A percentile compares a stretch with the other conserved stretches of the same genome.
These are phyloP conservation scores for Ariopsis seemanni DNA, from an alignment of 2,113 vertebrate species.

Conservation along the genomic window DNA sequence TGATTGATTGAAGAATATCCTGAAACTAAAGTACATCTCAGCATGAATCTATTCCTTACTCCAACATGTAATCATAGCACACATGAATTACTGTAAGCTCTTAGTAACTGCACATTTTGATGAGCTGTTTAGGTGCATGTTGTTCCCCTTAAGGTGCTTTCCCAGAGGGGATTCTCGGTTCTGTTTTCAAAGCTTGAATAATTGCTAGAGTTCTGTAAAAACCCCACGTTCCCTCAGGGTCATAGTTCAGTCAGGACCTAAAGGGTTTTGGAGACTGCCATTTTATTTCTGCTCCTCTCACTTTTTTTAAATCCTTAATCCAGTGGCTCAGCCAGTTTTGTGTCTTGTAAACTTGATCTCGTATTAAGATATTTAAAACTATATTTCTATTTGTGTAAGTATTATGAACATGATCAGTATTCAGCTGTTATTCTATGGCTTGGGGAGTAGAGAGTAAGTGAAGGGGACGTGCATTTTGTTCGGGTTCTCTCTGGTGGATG, in stretches of 20 bases:
- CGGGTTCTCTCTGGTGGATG: conserved; percentile 28
- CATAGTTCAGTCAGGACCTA: conserved; percentile 33
- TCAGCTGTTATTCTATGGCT: conserved; percentile 70
- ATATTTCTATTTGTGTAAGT: conserved; percentile 71
- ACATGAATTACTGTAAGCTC: conserved; percentile 42
- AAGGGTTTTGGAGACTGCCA: conserved; percentile 12
- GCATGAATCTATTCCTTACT: conserved; percentile 39
- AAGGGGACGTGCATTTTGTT: conserved; percentile 48
- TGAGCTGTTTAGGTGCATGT: conserved; percentile 42
- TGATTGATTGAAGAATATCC: conserved; percentile 41
- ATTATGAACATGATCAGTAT: conserved; percentile 82
- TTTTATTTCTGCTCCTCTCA: conserved; percentile 19
- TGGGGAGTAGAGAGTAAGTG: conserved; percentile 53
- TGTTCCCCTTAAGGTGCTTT: conserved; percentile 26
- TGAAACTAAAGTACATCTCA: conserved; percentile 36
- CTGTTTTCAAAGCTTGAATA: conserved; percentile 48
- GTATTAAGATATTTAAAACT: conserved; percentile 65
- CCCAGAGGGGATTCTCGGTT: background rate
- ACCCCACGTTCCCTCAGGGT: conserved; percentile 45
- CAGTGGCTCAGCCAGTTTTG: conserved; percentile 8
- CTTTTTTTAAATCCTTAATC: background rate
- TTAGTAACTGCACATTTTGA: conserved; percentile 40
- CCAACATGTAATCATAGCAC: conserved; percentile 21
- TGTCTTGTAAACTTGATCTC: conserved; percentile 46
- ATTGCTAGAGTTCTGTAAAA: conserved; percentile 34